Base-by-base conservation (phyloP, 2,113 vertebrate species). In the Cebus imitator region DNA sequence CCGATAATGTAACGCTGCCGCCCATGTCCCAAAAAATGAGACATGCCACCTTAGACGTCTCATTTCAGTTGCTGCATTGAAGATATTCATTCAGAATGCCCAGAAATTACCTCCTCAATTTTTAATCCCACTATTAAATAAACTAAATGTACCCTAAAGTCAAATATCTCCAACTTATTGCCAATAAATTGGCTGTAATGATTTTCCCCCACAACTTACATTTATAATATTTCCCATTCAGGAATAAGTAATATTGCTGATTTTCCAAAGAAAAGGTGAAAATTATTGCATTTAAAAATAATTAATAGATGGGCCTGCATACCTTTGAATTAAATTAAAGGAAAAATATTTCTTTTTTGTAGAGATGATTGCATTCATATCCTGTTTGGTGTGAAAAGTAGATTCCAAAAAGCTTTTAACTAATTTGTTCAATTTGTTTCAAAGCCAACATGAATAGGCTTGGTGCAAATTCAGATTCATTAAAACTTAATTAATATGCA, bases 401-500 rank as follows among this genome's bases (percentile, higher is more conserved):
- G 99, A 99, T 99, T 99, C 99, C 99, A 99, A 99, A 99, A 99
- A 99, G 99, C 99, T 99, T 99, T 99, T 99, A 99, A 99, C 99
- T 99, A 99, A 99, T 99, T 99, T 99, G 99, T 99, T 99, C 99
- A 99, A 99, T 99, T 99, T 99, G 99, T 99, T 99, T 99, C 99
- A 99, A 99, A 99, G 99, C 99, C 99, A 99, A 99, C 99, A 99
- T 99, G 99, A 99, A 99, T 99, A 99, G 99, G 99, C 99, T 99
- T 99, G 99, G 99, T 99, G 99, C 99, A 99, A 99, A 99, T 99
- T 99, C 99, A 99, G 99, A 99, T 99, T 99, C 99, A 99, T 99
- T 99, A 99, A 99, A 99, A 99, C 99, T 99, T 99, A 99, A 99
- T 99, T 99, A 99, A 99, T 99, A 99, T 99, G 99, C 99, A 99